Evolutionary conservation across 2,113 vertebrate genomes (phyloP).

Genomic region (Hippopotamus amphibius): DNA sequence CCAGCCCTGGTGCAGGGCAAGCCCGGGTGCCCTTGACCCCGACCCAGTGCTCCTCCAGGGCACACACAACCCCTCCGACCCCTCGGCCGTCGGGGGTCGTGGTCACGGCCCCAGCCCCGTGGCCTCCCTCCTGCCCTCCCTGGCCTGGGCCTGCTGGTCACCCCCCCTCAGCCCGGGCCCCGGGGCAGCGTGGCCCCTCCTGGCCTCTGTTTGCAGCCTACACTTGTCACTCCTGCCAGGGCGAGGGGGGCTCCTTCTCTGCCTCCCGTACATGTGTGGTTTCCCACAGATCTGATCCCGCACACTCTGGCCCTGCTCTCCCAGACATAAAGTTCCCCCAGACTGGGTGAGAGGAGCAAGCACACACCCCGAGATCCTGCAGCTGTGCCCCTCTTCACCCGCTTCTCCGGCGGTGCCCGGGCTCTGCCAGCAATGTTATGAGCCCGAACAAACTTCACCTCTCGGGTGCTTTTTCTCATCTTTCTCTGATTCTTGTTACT

Average conservation of each 20-base stretch:
- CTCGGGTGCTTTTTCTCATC: background rate
- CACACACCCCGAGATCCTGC: fast-evolving
- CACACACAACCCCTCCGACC: background rate
- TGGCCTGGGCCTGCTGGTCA: background rate
- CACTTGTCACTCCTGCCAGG: background rate
- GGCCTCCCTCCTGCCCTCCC: too few relatives aligned
- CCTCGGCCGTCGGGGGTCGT: background rate
- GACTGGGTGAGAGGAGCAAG: fast-evolving
- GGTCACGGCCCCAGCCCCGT: background rate
- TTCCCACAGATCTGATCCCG: background rate
- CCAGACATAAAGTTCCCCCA: fast-evolving
- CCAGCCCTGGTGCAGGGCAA: background rate
- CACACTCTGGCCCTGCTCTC: background rate
- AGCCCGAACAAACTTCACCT: background rate
- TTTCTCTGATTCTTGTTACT: background rate
- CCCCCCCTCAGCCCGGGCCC: background rate
- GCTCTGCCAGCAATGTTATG: fast-evolving
- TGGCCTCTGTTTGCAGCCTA: background rate
- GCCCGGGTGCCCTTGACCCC: background rate
- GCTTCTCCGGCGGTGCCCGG: fast-evolving
- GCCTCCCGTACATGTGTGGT: too few relatives aligned
- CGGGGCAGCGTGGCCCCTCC: background rate
- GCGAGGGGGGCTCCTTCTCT: background rate
- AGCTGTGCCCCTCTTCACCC: too few relatives aligned
- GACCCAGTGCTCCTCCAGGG: background rate